These are phyloP conservation scores for Sinhomidia bicolor DNA, from an alignment of 2,888 invertebrate species.

Conservation along the genomic window DNA sequence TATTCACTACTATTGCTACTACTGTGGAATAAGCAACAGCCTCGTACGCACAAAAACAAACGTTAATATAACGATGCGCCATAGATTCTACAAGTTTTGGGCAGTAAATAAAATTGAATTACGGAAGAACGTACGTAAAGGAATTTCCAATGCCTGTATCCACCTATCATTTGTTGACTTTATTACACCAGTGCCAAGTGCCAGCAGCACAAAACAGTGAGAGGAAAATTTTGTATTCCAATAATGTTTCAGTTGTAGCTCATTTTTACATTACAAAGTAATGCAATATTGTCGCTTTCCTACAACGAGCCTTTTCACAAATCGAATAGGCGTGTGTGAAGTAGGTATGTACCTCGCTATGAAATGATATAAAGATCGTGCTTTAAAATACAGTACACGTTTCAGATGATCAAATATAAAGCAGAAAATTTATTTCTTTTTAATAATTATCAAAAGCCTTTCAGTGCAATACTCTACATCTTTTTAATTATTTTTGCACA, in stretches of 20 bases:
- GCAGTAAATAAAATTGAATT: constrained; percentile 22
- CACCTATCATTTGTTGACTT: not conserved
- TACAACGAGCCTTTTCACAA: constrained; percentile 10
- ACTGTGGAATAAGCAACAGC: not conserved
- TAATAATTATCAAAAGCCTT: too few species aligned
- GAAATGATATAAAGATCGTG: too few species aligned
- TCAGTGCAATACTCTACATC: too few species aligned
- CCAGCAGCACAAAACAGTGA: not conserved
- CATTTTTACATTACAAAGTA: constrained; percentile 22
- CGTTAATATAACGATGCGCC: not conserved
- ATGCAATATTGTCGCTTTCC: constrained; percentile 27
- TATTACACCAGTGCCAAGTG: not conserved
- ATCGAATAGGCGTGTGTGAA: too few species aligned
- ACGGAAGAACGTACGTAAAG: not conserved
- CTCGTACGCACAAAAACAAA: not conserved
- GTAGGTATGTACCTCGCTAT: not conserved
- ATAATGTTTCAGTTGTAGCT: constrained; percentile 22
- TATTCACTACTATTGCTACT: not conserved
- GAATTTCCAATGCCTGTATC: not conserved
- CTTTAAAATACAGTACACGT: too few species aligned
- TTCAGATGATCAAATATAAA: too few species aligned
- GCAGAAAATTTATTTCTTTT: too few species aligned
- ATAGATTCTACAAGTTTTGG: not conserved
- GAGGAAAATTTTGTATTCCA: constrained; percentile 32
- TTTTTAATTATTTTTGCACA: too few species aligned